Base-by-base conservation (phyloP, 1,140 invertebrate genomes). In the Brachionus angularis region DNA sequence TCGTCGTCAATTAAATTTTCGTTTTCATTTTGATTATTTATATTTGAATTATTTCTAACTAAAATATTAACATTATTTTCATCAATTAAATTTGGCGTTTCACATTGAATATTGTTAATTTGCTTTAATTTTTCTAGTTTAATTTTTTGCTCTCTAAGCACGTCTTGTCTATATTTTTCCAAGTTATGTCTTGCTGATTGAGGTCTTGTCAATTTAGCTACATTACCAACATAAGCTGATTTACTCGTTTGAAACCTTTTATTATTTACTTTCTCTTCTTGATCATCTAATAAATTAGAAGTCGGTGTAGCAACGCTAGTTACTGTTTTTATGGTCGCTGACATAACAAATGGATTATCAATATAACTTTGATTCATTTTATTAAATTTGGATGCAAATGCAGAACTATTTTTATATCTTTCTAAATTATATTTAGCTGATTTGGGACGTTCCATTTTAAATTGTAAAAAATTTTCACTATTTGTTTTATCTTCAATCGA, bases 341-440 rank as follows among this genome's bases (percentile, higher is more conserved):
- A n/a, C n/a, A n/a, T n/a, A n/a, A n/a, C n/a, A n/a, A n/a, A n/a
- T n/a, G n/a, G n/a, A n/a, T n/a, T n/a, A n/a, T n/a, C n/a, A 5
- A 5, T 25, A 8, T 39, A 36, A 14, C 12, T 23, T 8, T 58
- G 33, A 0, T 10, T 10, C 27, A n/a, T n/a, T n/a, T 18, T 36
- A 36, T 58, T 58, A 33, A 50, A 46, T 47, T 29, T 67, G 16
- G 62, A 46, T 49, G 42, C 42, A 27, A 34, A 33, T 47, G 62
- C 47, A 1, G 62, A 46, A 10, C 39, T 16, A 25, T 46, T 67
- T 67, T 50, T 67, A 21, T 50, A 67, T 27, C 62, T 18, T 67
- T 47, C 47, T n/a, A 67, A 47, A 50, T 67, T 67, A 25, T 67
- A 67, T 46, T 67, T 67, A 25, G 62, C 62, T 23, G 62, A 67